Evolutionary conservation across 2,888 invertebrate species (phyloP), one percentile per base, ranked within the genome.

Genomic region (Oxyscelio sp.): DNA sequence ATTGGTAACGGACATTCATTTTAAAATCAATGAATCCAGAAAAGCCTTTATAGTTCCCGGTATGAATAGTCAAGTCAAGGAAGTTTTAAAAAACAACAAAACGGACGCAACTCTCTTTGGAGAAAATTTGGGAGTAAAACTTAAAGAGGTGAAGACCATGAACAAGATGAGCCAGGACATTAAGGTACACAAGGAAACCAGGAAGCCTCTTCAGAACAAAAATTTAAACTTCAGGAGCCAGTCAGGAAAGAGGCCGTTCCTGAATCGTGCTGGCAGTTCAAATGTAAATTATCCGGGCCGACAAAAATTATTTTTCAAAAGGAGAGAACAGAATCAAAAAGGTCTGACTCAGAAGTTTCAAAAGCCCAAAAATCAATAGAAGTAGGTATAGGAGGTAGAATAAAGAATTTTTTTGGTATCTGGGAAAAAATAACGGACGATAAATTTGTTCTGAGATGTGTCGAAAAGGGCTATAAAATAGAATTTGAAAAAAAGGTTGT

Each of bases 391-490:
- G 68, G 50, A 0, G 78, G 78, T 1, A 34, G 78, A 27, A 17
- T 78, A 13, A 24, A 2, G 0, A 4, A 8, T 1, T 68, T 68
- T 40, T 4, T 38, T 0, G 6, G 31, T 1, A 8, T 48, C 1
- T 78, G 50, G 77, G 1, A 43, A 21, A 15, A 45, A 21, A 77
- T 78, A 13, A 59, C 68, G 0, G 15, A 45, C 6, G 68, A 68
- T 15, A 24, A n/a, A 19, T 59, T 78, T 31, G 8, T 78, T 21
- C 4, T 78, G 2, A 9, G 22, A 0, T 50, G 34, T 34, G 17
- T 78, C n/a, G n/a, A n/a, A n/a, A 27, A 11, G 13, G 78, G 78
- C 0, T 50, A 45, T 13, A 58, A 59, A 34, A 71, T 68, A 13
- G 2, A 22, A 6, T 38, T 68, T 8, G 11, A 24, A 11, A 5